These are phyloP conservation scores for Megalurothrips usitatus DNA, from an alignment of 2,888 invertebrate genomes.

Conservation along the genomic window DNA sequence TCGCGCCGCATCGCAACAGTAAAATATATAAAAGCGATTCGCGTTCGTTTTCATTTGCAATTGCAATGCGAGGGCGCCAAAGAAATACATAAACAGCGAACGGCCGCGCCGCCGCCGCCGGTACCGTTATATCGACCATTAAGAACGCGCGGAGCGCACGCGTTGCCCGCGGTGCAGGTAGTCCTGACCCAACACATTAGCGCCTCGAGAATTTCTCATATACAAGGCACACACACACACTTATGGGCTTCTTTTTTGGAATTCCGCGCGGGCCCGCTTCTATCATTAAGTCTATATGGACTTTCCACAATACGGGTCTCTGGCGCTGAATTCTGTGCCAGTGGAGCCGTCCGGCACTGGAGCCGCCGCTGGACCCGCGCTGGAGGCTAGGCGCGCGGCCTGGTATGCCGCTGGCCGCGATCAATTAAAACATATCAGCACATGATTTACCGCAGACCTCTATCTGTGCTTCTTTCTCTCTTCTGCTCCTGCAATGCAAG, in stretches of 20 bases:
- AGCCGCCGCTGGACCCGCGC: too few relatives aligned
- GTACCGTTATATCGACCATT: not conserved
- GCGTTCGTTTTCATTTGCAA: not conserved
- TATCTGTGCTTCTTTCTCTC: too few relatives aligned
- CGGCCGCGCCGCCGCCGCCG: not conserved
- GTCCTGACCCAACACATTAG: too few relatives aligned
- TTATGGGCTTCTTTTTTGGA: too few relatives aligned
- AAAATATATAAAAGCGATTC: not conserved
- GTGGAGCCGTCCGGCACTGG: not conserved
- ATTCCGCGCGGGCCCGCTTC: too few relatives aligned
- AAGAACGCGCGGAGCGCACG: not conserved
- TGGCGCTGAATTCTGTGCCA: slow-evolving; percentile 11
- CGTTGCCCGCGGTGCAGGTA: too few relatives aligned
- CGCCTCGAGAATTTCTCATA: too few relatives aligned
- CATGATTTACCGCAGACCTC: not conserved
- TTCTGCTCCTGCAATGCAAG: too few relatives aligned
- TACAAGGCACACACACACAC: too few relatives aligned
- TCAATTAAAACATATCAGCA: slow-evolving; percentile 21
- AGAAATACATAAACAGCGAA: not conserved
- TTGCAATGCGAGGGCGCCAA: not conserved
- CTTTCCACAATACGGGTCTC: not conserved
- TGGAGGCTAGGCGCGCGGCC: not conserved
- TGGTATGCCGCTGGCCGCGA: not conserved
- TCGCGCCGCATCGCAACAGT: not conserved
- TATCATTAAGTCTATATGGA: too few relatives aligned